Base-by-base conservation (phyloP, 2,888 invertebrate genomes). In the Oligia latruncula region DNA sequence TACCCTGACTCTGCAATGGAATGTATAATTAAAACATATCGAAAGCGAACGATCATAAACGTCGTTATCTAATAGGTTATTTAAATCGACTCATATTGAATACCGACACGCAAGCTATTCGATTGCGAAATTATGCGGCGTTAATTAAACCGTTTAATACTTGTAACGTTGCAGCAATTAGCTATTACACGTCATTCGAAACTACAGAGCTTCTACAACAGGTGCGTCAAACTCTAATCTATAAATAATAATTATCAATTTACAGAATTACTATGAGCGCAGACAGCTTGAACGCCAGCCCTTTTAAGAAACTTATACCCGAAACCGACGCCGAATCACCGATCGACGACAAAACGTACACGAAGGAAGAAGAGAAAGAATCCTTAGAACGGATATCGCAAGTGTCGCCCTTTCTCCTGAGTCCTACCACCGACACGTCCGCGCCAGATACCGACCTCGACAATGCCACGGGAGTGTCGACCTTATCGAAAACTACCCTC, bases 231-330 rank as follows among this genome's bases (percentile, higher is more conserved):
- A 75, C 52, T 85, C 70, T 87, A 68, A 85, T 80, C 75, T 84
- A 65, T 85, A 70, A 74, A 29, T 29, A 74, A 29, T 29, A 35
- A 81, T 76, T 74, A 80, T 74, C 79, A 80, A 84, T 75, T 93
- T 91, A 29, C 94, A 97, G 97, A 90, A 90, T 95, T 67, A 96
- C 97, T 64, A 96, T 97, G 95, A 97, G 97, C 90, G 96, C 95
- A 68, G 97, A 97, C 90, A 97, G 97, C 87, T 92, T 97, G 85
- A 97, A 97, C 92, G 95, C 91, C 86, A 96, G 95, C 86, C 95
- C 94, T 4, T 90, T 89, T 65, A 95, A 94, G 81, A 92, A 93
- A 67, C 88, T 83, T 2, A 88, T 90, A 71, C 88, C 89, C 74
- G 91, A 92, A 23, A 43, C 78, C 83, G 84, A 83, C 60, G 64